Evolutionary conservation across 2,888 invertebrate genomes (phyloP), one percentile per base, ranked within the genome.

Genomic region (Melangyna quadrimaculata): DNA sequence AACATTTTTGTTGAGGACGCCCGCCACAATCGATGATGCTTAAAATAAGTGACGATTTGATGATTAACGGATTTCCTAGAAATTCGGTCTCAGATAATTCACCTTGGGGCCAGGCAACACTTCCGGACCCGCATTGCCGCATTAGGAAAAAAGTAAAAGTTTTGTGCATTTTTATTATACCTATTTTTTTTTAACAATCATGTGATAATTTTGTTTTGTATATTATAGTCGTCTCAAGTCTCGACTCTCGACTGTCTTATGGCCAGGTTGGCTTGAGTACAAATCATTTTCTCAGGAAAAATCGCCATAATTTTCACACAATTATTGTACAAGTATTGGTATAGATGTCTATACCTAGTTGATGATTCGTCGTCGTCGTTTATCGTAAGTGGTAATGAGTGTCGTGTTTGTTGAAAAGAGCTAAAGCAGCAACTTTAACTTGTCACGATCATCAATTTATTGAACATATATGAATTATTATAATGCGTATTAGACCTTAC

Each of bases 101-200:
- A 78, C 65, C 70, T 37, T 19, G 63, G 12, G 32, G 29, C 24
- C 43, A 75, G 32, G 29, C 24, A 35, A 75, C 35, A 80, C 67
- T 84, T 84, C 84, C 84, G 84, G 75, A 22, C 35, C 35, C 67
- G 57, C 67, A 74, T 61, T 59, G 40, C 35, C 67, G 57, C 67
- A 74, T 61, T 59, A 51, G 59, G 65, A 67, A 84, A n/a, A 84
- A 84, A 75, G 84, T 84, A 84, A 84, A 84, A 84, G 84, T 75
- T 80, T 80, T 53, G 2, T 45, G 10, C 19, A 45, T 32, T 32
- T 32, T 19, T 37, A 24, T 10, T 17, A 29, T 5, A 37, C n/a
- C n/a, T n/a, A n/a, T n/a, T 10, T 37, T 67, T 63, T 63, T 55
- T 43, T 37, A 35, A n/a, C 55, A n/a, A n/a, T n/a, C 17, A 45